A percentile compares a stretch with the other conserved stretches of the same genome.
Evolutionary conservation across 1,140 invertebrate species (phyloP).

Genomic region (Drosophila kikkawai): DNA sequence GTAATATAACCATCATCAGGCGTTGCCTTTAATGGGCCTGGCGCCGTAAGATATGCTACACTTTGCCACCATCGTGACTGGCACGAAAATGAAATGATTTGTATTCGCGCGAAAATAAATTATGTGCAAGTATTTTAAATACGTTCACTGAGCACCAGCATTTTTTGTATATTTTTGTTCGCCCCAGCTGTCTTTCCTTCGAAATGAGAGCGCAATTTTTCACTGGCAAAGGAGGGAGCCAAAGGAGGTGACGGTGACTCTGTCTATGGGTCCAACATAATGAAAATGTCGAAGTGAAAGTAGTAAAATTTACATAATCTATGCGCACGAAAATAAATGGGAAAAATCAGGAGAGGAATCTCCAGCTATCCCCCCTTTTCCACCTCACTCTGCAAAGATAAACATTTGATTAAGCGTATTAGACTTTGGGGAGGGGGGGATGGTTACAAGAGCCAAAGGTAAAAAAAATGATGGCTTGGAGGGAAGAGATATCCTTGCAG

Average conservation of each 20-base stretch:
- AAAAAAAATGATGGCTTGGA: slow-evolving; percentile 12
- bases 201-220: slow-evolving; percentile 76
- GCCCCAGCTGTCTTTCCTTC: slow-evolving; percentile 10
- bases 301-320: slow-evolving; percentile 83
- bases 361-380: slow-evolving; percentile 2
- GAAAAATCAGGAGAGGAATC: slow-evolving; percentile 75
- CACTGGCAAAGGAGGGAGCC: slow-evolving; percentile 22
- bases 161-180: slow-evolving; percentile 33
- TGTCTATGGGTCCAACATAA: slow-evolving; percentile 60
- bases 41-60: slow-evolving; percentile 73
- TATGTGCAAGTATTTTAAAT: slow-evolving; percentile 84
- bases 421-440: slow-evolving; percentile 24
- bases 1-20: slow-evolving; percentile 79
- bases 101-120: slow-evolving; percentile 82
- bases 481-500: slow-evolving; percentile 21
- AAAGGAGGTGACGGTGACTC: slow-evolving; percentile 27
- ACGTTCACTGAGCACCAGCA: slow-evolving; percentile 56
- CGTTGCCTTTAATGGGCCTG: slow-evolving; percentile 61
- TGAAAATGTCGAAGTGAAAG: slow-evolving; percentile 83
- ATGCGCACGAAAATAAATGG: slow-evolving; percentile 82
- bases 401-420: slow-evolving; percentile 82
- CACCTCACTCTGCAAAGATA: slow-evolving; percentile 54
- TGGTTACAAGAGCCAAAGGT: slow-evolving; percentile 6
- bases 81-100: slow-evolving; percentile 82
- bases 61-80: slow-evolving; percentile 68